These are phyloP conservation scores for Calephelis perditalis DNA, from an alignment of 2,888 invertebrate species.

Conservation along the genomic window DNA sequence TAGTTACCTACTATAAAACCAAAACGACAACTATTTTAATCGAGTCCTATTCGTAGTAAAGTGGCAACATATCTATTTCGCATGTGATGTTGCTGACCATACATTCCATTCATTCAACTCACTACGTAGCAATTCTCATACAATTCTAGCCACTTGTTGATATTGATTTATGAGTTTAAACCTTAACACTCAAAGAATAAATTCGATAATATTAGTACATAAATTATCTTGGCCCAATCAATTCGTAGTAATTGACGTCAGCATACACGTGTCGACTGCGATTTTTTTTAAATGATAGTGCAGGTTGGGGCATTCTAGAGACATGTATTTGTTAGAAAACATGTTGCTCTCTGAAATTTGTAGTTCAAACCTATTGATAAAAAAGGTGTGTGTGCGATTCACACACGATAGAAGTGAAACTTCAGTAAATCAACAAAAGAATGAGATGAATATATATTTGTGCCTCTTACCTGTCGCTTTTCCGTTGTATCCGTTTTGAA, in stretches of 20 bases:
- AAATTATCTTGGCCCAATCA: constrained; percentile 12
- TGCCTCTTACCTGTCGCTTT: too few relatives aligned
- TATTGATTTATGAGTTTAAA: background rate
- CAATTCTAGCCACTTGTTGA: constrained; percentile 7
- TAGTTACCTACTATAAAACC: too few relatives aligned
- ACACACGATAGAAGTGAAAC: too few relatives aligned
- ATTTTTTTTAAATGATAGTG: background rate
- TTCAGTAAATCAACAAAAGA: too few relatives aligned
- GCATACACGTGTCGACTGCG: constrained; percentile 6
- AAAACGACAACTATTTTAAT: too few relatives aligned
- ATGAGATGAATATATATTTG: too few relatives aligned
- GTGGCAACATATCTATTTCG: too few relatives aligned
- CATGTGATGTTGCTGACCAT: background rate
- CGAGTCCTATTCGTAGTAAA: too few relatives aligned
- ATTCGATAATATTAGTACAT: background rate
- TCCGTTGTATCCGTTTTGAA: too few relatives aligned
- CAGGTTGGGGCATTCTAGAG: background rate
- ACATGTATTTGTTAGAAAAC: too few relatives aligned
- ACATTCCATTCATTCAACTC: constrained; percentile 12
- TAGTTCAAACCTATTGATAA: too few relatives aligned
- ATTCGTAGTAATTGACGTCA: constrained; percentile 11
- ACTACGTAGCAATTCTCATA: constrained; percentile 10
- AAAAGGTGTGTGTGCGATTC: too few relatives aligned
- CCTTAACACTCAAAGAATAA: background rate
- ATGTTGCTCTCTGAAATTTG: background rate